Percentiles rank a stretch among this genome's conserved stretches.
Evolutionary conservation across 2,797 vertebrate genomes (phyloP).

Genomic region (Coregonus suidteri): DNA sequence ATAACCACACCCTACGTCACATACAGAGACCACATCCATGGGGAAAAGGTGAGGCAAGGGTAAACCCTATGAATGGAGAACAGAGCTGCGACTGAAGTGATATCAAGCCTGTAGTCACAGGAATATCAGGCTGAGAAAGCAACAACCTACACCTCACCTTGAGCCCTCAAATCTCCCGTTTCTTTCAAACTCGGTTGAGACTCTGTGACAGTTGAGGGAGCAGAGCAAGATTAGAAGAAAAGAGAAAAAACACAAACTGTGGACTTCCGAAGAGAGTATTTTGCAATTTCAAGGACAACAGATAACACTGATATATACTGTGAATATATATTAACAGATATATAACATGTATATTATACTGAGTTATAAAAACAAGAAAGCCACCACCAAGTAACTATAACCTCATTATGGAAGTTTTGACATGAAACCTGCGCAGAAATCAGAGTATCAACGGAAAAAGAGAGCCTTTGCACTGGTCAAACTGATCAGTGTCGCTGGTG

Average conservation of each 20-base stretch:
- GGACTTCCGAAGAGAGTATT: constrained; percentile 73
- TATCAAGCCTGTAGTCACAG: constrained; percentile 10
- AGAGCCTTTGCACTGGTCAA: constrained; percentile 16
- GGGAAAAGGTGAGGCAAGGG: constrained; percentile 9
- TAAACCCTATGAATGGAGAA: background rate
- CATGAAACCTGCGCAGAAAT: background rate
- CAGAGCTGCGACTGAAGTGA: background rate
- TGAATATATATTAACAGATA: constrained; percentile 28
- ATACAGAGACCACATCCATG: background rate
- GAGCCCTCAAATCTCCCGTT: constrained; percentile 99
- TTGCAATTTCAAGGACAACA: constrained; percentile 57
- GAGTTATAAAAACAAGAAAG: constrained; percentile 44
- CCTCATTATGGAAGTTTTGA: background rate
- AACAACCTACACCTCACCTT: constrained; percentile 85
- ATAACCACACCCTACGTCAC: constrained; percentile 3
- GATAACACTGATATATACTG: constrained; percentile 40
- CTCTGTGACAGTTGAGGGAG: constrained; percentile 74
- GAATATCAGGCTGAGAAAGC: background rate
- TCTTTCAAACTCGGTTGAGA: constrained; percentile 98
- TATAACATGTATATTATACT: background rate
- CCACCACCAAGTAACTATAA: constrained; percentile 38
- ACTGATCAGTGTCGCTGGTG: constrained; percentile 16
- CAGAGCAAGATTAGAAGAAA: constrained; percentile 76
- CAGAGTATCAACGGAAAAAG: constrained; percentile 11
- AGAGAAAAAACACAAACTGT: constrained; percentile 62